A percentile compares a stretch with the other conserved stretches of the same genome.
Conservation (phyloP, 1,140 invertebrate species). For the Drosophila gunungcola region DNA sequence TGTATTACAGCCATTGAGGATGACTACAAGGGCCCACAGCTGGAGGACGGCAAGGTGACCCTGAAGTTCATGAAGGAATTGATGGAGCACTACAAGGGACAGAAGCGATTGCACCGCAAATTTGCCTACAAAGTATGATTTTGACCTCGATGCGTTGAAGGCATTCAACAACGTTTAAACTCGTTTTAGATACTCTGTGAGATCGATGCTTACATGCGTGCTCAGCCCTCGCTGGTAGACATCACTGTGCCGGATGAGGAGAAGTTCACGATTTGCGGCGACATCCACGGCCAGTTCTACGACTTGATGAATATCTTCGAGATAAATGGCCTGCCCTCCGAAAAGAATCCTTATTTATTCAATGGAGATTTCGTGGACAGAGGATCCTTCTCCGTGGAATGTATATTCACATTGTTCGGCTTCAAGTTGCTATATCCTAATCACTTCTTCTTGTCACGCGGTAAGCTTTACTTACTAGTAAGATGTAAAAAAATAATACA, state of each 20-base stretch:
- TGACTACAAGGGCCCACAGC: slow-evolving; percentile 95
- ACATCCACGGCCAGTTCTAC: slow-evolving; percentile 99
- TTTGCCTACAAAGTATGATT: slow-evolving; percentile 96
- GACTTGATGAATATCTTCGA: slow-evolving; percentile 99
- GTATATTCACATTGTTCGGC: slow-evolving; percentile 98
- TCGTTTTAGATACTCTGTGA: slow-evolving; percentile 94
- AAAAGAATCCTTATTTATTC: slow-evolving; percentile 95
- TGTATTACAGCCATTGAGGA: slow-evolving; percentile 93
- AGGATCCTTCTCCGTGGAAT: slow-evolving; percentile 99
- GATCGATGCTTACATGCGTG: slow-evolving; percentile 93
- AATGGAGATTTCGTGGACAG: slow-evolving; percentile 97
- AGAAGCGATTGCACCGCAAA: slow-evolving; percentile 97
- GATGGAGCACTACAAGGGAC: slow-evolving; percentile 95
- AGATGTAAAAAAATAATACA: too few relatives aligned
- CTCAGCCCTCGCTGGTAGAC: slow-evolving; percentile 95
- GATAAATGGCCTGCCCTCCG: slow-evolving; percentile 97
- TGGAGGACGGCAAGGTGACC: slow-evolving; percentile 96
- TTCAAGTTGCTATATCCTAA: slow-evolving; percentile 99
- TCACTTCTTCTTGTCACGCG: slow-evolving; percentile 99
- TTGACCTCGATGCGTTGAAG: too few relatives aligned
- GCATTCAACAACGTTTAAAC: not conserved
- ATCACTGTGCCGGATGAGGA: slow-evolving; percentile 93
- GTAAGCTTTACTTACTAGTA: slow-evolving; percentile 85
- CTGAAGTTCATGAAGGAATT: slow-evolving; percentile 93
- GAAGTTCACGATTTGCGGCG: slow-evolving; percentile 99